Evolutionary conservation across 2,888 invertebrate species (phyloP).

Genomic region (Halictus quadricinctus): DNA sequence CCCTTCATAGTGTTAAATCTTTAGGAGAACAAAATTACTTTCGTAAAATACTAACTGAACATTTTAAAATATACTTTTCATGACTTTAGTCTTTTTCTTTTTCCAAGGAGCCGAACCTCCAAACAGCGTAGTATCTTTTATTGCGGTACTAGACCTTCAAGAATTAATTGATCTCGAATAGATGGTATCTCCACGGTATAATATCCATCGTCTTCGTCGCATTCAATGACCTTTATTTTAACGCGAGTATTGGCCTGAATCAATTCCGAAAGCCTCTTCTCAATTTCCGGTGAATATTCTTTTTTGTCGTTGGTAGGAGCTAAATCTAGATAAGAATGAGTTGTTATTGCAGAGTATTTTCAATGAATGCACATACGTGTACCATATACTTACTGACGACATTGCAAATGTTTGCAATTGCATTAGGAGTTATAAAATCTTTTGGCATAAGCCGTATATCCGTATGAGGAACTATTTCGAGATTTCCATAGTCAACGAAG

Average conservation of each 20-base stretch:
- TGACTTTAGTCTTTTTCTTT: no score
- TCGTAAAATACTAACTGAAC: not conserved
- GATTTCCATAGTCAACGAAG: constrained; percentile 79
- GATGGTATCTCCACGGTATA: constrained; percentile 72
- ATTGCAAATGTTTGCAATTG: constrained; percentile 70
- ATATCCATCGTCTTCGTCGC: constrained; percentile 22
- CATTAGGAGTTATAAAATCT: constrained; percentile 73
- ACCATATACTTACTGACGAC: constrained; percentile 70
- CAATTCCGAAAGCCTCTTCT: constrained; percentile 48
- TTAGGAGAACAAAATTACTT: not conserved
- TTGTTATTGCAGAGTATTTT: not conserved
- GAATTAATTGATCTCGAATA: constrained; percentile 57
- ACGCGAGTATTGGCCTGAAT: constrained; percentile 12
- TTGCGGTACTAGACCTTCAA: constrained; percentile 57
- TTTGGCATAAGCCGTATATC: constrained; percentile 77
- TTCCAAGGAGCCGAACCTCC: no score
- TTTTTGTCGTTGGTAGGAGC: constrained; percentile 41
- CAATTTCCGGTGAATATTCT: constrained; percentile 46
- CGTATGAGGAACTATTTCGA: constrained; percentile 69
- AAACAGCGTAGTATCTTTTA: not conserved
- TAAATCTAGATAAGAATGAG: constrained; percentile 57
- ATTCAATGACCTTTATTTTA: constrained; percentile 62
- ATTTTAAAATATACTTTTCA: not conserved
- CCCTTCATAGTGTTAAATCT: not conserved
- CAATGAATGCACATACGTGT: not conserved